Base-by-base conservation (phyloP, 2,797 vertebrate species). In the Hirundo rustica region DNA sequence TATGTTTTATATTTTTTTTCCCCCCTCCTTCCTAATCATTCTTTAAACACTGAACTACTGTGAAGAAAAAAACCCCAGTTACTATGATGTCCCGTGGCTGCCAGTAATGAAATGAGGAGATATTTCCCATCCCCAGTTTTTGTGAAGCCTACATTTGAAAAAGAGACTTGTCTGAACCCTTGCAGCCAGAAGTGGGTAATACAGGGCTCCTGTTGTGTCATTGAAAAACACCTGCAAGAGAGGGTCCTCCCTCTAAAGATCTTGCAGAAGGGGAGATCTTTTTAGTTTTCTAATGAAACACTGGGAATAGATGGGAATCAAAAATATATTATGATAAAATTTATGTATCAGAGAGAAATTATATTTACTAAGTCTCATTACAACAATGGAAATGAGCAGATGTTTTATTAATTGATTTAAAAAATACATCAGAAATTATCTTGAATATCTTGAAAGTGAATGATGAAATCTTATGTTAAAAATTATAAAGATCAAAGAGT, bases 331-430 rank as follows among this genome's bases (percentile, higher is more conserved):
- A 9, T 50, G 40, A 34, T 16, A 47, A 38, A 77, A 58, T 64
- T 36, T 36, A n/a, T 82, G 10, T 34, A 10, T 79, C 23, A 82
- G 42, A 54, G 48, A 76, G 20, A 40, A 19, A 32, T 65, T 15
- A 15, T 10, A 48, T 62, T 90, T 79, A 50, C 13, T 54, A 34
- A 92, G 34, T 75, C 6, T 23, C 22, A 61, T n/a, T 17, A 6
- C 26, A 84, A 27, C 30, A 58, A 16, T 11, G 60, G 51, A 74
- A 61, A 57, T 44, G 19, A 77, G 26, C 11, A 68, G 36, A 76
- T 22, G 11, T 78, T 96, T 95, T 94, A 95, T 83, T 91, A 3
- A 73, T 58, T 65, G 26, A 82, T 94, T 95, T 72, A 0, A 65
- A 89, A 81, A 93, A 84, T 55, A 55, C 57, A n/a, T 70, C 32